These are phyloP conservation scores for Chelon auratus DNA, from an alignment of 2,797 vertebrate species.

Conservation along the genomic window DNA sequence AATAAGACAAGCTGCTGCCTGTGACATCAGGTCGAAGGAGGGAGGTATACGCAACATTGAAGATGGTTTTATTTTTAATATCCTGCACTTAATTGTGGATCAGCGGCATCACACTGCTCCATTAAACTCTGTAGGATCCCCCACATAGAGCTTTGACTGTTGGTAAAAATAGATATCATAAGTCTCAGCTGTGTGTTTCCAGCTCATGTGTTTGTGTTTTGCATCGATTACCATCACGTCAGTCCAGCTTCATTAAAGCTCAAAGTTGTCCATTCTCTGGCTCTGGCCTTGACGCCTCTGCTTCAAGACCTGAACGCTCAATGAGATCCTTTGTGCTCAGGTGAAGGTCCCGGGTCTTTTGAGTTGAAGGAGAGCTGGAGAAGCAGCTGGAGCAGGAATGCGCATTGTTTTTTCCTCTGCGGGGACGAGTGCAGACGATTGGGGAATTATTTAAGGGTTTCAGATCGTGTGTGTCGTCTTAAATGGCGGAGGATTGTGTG, in stretches of 20 bases:
- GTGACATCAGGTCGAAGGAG: slow-evolving; percentile 58
- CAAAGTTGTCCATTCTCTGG: slow-evolving; percentile 20
- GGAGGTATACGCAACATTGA: slow-evolving; percentile 25
- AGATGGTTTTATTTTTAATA: slow-evolving; percentile 9
- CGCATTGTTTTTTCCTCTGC: not conserved
- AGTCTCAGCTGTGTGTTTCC: not conserved
- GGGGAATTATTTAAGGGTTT: not conserved
- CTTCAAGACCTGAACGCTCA: slow-evolving; percentile 26
- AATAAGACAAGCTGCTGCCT: slow-evolving; percentile 36
- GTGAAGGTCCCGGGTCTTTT: slow-evolving; percentile 36
- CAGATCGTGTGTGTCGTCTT: too few species aligned
- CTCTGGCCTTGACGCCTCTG: slow-evolving; percentile 22
- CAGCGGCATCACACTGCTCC: slow-evolving; percentile 5
- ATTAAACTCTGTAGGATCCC: slow-evolving; percentile 3
- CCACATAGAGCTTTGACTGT: not conserved
- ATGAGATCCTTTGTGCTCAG: slow-evolving; percentile 48
- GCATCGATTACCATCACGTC: slow-evolving; percentile 27
- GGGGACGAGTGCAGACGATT: not conserved
- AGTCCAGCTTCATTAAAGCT: slow-evolving; percentile 5
- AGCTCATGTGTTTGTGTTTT: slow-evolving; percentile 13
- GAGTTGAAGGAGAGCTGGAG: slow-evolving; percentile 20
- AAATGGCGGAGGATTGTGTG: too few species aligned
- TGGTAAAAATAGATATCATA: not conserved
- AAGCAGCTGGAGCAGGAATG: slow-evolving; percentile 13
- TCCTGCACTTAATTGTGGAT: slow-evolving; percentile 32